These are phyloP conservation scores for Apaloderma vittatum DNA, from an alignment of 2,113 vertebrate species.

Conservation along the genomic window DNA sequence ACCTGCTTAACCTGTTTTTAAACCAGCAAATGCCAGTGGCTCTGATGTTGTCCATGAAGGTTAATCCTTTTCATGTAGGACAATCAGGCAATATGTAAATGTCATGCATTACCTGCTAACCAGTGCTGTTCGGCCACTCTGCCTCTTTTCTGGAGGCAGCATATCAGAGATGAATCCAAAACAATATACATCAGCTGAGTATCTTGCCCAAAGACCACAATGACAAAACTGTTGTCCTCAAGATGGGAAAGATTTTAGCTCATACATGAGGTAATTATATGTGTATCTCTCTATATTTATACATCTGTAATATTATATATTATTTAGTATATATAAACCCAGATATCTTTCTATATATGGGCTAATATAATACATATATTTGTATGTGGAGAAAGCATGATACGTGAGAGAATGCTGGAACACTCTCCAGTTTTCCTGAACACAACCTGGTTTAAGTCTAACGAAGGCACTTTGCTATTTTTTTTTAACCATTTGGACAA, in stretches of 20 bases:
- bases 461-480: background rate
- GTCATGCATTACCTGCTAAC: background rate
- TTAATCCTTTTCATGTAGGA: background rate
- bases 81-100: background rate
- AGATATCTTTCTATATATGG: accelerated
- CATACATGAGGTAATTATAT: background rate
- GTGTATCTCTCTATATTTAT: background rate
- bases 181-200: background rate
- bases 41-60: background rate
- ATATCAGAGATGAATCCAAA: background rate
- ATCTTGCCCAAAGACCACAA: background rate
- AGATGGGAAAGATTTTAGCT: background rate
- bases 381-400: background rate
- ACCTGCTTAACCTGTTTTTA: background rate
- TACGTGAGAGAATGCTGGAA: background rate
- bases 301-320: background rate
- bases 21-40: background rate
- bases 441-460: background rate
- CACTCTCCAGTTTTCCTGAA: background rate
- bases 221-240: background rate
- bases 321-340: background rate
- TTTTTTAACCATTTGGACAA: background rate
- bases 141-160: background rate
- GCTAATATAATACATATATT: background rate
- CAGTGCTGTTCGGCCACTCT: background rate